phyloP scores from a whole-genome alignment of 2,797 vertebrate genomes.

The Mycteria americana region DNA sequence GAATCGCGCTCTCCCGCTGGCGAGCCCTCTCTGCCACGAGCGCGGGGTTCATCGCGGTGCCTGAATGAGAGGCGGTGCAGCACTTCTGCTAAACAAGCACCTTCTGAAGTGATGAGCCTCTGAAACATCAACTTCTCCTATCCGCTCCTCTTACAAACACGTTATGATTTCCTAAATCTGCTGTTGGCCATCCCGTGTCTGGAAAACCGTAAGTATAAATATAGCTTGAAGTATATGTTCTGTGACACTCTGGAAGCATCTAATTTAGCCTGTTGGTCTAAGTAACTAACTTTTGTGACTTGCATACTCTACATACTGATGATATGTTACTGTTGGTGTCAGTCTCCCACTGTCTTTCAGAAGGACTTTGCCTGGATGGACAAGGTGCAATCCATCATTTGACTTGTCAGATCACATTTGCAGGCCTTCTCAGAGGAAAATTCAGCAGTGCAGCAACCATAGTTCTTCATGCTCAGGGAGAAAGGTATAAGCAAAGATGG shows the following conservation, averaged over 20 bases:
- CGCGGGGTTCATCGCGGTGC: accelerated
- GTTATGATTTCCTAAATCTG: neutral
- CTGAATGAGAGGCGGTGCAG: neutral
- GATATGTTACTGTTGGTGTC: neutral
- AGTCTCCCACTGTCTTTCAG: neutral
- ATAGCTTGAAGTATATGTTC: neutral
- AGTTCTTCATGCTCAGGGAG: neutral
- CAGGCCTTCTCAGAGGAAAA: neutral
- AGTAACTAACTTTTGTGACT: neutral
- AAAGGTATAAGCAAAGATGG: neutral
- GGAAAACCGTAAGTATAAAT: neutral
- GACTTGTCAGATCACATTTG: neutral
- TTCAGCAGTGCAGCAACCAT: neutral
- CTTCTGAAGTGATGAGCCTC: neutral
- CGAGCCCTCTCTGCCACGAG: neutral
- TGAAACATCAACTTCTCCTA: neutral
- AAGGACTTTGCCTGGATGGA: neutral
- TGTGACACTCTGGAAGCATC: neutral
- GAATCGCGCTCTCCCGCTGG: neutral
- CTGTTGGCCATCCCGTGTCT: neutral
- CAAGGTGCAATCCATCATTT: neutral
- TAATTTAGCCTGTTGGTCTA: neutral
- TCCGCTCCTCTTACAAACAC: neutral
- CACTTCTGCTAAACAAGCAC: neutral
- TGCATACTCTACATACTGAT: neutral